Conservation (phyloP, 2,888 invertebrate species). For the Caenorhabditis sulstoni region DNA sequence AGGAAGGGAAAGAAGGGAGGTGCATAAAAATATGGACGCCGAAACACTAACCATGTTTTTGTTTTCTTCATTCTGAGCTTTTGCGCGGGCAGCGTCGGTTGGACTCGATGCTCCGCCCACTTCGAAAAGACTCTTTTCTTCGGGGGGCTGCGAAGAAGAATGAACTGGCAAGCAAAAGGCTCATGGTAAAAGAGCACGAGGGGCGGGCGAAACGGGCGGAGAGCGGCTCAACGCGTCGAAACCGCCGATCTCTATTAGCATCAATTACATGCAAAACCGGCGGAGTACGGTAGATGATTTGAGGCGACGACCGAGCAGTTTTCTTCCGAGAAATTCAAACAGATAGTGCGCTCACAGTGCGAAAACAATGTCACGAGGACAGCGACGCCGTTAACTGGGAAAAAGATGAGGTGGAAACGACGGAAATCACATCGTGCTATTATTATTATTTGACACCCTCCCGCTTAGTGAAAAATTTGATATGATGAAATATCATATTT, state of each 20-base stretch:
- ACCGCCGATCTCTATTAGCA: slow-evolving; percentile 22
- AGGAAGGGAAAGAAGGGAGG: slow-evolving; percentile 18
- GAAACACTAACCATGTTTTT: slow-evolving; percentile 46
- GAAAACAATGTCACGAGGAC: too few relatives aligned
- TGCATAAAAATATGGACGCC: slow-evolving; percentile 36
- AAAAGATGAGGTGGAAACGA: too few relatives aligned
- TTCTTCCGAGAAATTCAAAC: neutral
- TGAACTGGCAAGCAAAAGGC: slow-evolving; percentile 13
- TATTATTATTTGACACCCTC: slow-evolving; percentile 16
- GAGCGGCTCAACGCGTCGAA: neutral
- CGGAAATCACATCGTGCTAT: too few relatives aligned
- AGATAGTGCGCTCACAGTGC: neutral
- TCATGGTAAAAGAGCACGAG: slow-evolving; percentile 37
- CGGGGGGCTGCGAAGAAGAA: neutral
- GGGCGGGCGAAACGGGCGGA: slow-evolving; percentile 10
- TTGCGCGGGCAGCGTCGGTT: neutral
- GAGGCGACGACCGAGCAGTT: neutral
- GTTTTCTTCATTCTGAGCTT: slow-evolving; percentile 19
- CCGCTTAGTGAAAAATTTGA: slow-evolving; percentile 8
- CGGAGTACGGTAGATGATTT: slow-evolving; percentile 12
- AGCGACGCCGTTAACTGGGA: too few relatives aligned
- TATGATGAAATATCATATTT: slow-evolving; percentile 34
- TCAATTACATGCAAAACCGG: slow-evolving; percentile 27
- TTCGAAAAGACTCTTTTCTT: neutral
- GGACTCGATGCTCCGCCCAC: slow-evolving; percentile 18